Conservation (phyloP, 2,888 invertebrate genomes). For the Pyrocoelia pectoralis region DNA sequence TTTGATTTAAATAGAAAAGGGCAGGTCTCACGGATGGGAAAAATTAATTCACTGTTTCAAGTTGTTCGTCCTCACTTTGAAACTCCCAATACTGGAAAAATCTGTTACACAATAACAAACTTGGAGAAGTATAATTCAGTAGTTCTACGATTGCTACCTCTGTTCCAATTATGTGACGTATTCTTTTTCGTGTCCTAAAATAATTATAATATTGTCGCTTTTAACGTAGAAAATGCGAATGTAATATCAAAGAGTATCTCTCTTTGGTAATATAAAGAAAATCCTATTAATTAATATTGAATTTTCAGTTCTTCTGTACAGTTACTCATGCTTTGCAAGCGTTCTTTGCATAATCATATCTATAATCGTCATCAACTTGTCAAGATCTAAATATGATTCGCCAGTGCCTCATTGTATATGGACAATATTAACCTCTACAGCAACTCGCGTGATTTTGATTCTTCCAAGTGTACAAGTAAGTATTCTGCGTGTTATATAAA, state of each 20-base stretch:
- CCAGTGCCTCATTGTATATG: conserved; percentile 47
- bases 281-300: conserved; percentile 10
- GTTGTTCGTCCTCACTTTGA: too few species aligned
- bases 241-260: not conserved
- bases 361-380: conserved; percentile 52
- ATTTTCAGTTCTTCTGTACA: conserved; percentile 53
- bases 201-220: too few species aligned
- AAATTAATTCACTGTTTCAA: too few species aligned
- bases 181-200: too few species aligned
- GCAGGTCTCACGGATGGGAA: too few species aligned
- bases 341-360: conserved; percentile 48
- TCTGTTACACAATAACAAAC: too few species aligned
- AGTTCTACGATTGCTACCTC: too few species aligned
- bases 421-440: conserved; percentile 46
- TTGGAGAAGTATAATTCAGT: too few species aligned
- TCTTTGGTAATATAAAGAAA: not conserved
- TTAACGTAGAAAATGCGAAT: not conserved
- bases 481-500: not conserved
- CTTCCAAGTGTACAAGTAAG: conserved; percentile 51
- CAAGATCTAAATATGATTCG: conserved; percentile 46
- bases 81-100: too few species aligned
- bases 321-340: conserved; percentile 48
- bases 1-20: too few species aligned
- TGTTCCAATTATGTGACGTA: too few species aligned
- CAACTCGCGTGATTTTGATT: conserved; percentile 46